Base-by-base conservation (phyloP, 2,888 invertebrate species). In the Lycia hirtaria region DNA sequence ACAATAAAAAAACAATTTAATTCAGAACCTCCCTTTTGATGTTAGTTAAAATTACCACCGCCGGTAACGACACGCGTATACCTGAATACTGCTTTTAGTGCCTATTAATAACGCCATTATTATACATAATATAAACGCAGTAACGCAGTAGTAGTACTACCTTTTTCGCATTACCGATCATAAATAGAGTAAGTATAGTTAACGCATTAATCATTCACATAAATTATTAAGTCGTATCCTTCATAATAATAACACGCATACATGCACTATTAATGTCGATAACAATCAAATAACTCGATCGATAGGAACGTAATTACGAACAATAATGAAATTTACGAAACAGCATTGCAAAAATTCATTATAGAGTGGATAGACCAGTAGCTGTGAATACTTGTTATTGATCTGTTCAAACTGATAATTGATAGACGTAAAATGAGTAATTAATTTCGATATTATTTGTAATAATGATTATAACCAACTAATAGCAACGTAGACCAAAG, bases 291-390 rank as follows among this genome's bases (percentile, higher is more conserved):
- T 72, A 71, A 78, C 64, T 72, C 64, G 68, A 78, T 66, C 71
- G 73, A 75, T 76, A 75, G 72, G 58, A 69, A 58, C 61, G 71
- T 80, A 83, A 83, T 83, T 84, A 81, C 64, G 40, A 62, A 57
- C 20, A 57, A 71, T 77, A 82, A 80, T 79, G 70, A 73, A 68
- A 67, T 75, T 80, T 80, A 68, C 75, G 76, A 78, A 78, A 81
- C 61, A 14, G 19, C 30, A 53, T 64, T 64, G 56, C 51, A 32
- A 56, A 20, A 52, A 45, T 7, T 4, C 32, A 38, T 14, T 50
- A 30, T 17, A n/a, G n/a, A n/a, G n/a, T n/a, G 22, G 10, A 14
- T 14, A 35, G 30, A 7, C 17, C n/a, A 33, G 14, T 26, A 19
- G 33, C 19, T 47, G 32, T 12, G 45, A 47, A 40, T 28, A 43